Evolutionary conservation across 2,888 invertebrate species (phyloP).

Genomic region (Horisme vitalbata): DNA sequence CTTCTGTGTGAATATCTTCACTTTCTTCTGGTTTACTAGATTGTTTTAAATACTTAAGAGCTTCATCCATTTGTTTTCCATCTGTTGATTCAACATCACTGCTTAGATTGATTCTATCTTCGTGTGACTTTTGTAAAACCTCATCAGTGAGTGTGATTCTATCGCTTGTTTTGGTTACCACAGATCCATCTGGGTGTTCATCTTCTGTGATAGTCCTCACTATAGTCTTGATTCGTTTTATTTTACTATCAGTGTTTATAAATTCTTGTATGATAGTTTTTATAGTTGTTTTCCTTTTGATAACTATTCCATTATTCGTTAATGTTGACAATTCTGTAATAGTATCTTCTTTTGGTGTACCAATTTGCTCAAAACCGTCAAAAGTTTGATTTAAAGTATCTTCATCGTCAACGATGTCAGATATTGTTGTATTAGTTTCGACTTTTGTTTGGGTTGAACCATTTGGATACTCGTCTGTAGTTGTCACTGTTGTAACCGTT

Average conservation of each 20-base stretch:
- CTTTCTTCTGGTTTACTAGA: conserved; percentile 47
- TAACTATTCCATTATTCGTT: conserved; percentile 48
- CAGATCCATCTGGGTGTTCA: conserved; percentile 65
- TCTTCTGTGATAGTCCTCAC: conserved; percentile 63
- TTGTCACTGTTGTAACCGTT: conserved; percentile 36
- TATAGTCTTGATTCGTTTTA: conserved; percentile 61
- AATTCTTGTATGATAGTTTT: conserved; percentile 55
- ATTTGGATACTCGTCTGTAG: conserved; percentile 44
- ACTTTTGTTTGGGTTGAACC: conserved; percentile 38
- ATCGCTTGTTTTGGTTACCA: conserved; percentile 64
- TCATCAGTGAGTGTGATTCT: conserved; percentile 62
- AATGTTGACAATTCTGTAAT: conserved; percentile 47
- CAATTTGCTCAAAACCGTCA: conserved; percentile 47
- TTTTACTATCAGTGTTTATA: conserved; percentile 40
- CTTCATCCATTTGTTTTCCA: conserved; percentile 39
- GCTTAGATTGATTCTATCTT: conserved; percentile 12
- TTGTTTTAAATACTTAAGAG: conserved; percentile 42
- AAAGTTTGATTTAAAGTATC: conserved; percentile 39
- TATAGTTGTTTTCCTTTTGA: conserved; percentile 58
- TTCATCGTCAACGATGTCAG: conserved; percentile 26
- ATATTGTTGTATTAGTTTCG: conserved; percentile 40
- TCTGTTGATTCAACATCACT: conserved; percentile 17
- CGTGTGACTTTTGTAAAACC: conserved; percentile 29
- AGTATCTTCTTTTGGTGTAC: conserved; percentile 50
- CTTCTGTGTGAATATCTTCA: conserved; percentile 44